Base-by-base conservation (phyloP, 2,888 invertebrate species). In the Drosophila peninsularis region DNA sequence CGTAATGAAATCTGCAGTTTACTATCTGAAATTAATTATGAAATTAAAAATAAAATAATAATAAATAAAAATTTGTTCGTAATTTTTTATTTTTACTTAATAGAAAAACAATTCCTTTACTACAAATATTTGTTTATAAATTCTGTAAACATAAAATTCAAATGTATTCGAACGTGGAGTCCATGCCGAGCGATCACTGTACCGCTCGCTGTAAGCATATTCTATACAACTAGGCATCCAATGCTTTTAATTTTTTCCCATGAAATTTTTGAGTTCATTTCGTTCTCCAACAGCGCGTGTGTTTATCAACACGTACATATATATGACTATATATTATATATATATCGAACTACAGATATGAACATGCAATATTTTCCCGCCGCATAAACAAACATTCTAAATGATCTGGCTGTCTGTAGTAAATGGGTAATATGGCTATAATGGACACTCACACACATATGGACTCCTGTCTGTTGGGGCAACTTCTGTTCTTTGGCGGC, bases 361-460 rank as follows among this genome's bases (percentile, higher is more conserved):
- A 79, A 79, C 86, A 86, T 71, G 79, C 74, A 83, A 80, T 81
- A 81, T 74, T 81, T 80, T 71, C 61, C 71, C 44, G 71, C 74
- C 74, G 70, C 79, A 64, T 86, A 83, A 86, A 83, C 81, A 83
- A 83, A 86, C 82, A 79, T 77, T 83, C 68, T 66, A 71, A 78
- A 72, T 82, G 49, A 78, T 84, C 75, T 84, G 62, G 52, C 54
- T 61, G 57, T 39, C 42, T 9, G 14, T 41, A 19, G 19, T 37
- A 14, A 17, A 37, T 19, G 44, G 55, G n/a, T n/a, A 13, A 19
- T 36, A 10, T 37, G 45, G 27, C 13, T 32, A 30, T 41, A 36
- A 11, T 42, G 32, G 10, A 11, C 42, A n/a, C 13, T 14, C 32
- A 11, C 21, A 34, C 21, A 1, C 37, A 1, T 9, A 10, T 5